Evolutionary conservation across 2,113 vertebrate species (phyloP), one percentile per base, ranked within the genome.

Genomic region (Neopipo cinnamomea): DNA sequence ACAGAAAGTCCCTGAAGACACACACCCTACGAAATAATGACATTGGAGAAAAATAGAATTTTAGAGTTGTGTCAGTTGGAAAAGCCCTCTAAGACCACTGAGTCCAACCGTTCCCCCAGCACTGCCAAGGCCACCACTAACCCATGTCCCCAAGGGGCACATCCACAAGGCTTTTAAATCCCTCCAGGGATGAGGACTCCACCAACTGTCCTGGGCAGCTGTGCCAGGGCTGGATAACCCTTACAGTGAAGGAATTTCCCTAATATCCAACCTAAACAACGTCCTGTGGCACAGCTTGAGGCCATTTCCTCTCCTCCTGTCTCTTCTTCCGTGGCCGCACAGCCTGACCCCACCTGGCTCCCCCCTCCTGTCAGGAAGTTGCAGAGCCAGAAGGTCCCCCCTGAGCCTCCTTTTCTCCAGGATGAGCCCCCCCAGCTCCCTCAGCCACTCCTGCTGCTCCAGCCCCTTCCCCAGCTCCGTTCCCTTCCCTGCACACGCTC

Each of bases 271-370:
- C 3, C 25, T 14, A 46, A 70, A 46, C 41, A 49, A 49, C 24
- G 11, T 61, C 3, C 2, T 14, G 2, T 58, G 31, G 1, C 0
- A 0, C 30, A 68, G 0, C 14, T 4, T 24, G 47, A 23, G 5
- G 24, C 8, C 0, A 0, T 42, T 63, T 8, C n/a, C 14, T 62
- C 33, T 61, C 1, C 0, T 58, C 25, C 49, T 56, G 33, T 49
- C 12, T n/a, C 25, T 27, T 49, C 31, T 41, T 49, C 14, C 41
- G 15, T 22, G 39, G 23, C 8, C 35, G 28, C 28, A 91, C 6
- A 84, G 24, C 24, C 59, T 0, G 0, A 31, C 9, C 1, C 14
- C 22, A 47, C 19, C 21, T 24, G 1, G 33, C 37, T 44, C 24
- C 8, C 14, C 39, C 27, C 76, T 80, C 42, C 67, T 81, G 9